A percentile compares a stretch with the other conserved stretches of the same genome.
phyloP scores from a whole-genome alignment of 2,888 invertebrate species.

The Deroplatys truncata region DNA sequence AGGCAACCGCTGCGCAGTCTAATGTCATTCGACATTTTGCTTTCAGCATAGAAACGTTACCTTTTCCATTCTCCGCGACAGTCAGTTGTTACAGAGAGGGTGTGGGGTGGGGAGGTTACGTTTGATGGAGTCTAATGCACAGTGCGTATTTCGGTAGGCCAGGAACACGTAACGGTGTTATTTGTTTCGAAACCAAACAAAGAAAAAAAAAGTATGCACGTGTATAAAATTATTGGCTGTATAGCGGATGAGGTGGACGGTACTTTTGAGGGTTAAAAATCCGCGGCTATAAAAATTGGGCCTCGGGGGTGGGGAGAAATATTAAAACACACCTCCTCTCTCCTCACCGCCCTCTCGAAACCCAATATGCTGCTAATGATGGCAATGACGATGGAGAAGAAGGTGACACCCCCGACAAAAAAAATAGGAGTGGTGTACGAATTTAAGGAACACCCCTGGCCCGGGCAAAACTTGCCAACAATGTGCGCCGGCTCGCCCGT shows the following conservation, averaged over 20 bases:
- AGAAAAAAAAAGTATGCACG: not conserved
- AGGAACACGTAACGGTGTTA: not conserved
- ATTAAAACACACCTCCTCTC: not conserved
- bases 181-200: not conserved
- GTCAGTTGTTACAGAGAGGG: not conserved
- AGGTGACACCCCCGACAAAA: not conserved
- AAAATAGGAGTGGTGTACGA: not conserved
- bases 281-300: not conserved
- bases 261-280: not conserved
- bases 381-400: not conserved
- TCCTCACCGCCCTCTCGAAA: not conserved
- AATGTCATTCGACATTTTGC: not conserved
- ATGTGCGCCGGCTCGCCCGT: slow-evolving; percentile 9
- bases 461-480: slow-evolving; percentile 17
- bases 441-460: not conserved
- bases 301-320: not conserved
- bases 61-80: not conserved
- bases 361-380: not conserved
- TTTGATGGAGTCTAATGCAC: not conserved
- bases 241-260: not conserved
- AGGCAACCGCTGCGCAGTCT: not conserved
- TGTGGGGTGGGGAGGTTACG: not conserved
- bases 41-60: not conserved
- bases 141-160: not conserved
- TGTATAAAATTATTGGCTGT: not conserved